A percentile compares a stretch with the other conserved stretches of the same genome.
Evolutionary conservation across 2,113 vertebrate species (phyloP).

Genomic region (Pluvianellus socialis): DNA sequence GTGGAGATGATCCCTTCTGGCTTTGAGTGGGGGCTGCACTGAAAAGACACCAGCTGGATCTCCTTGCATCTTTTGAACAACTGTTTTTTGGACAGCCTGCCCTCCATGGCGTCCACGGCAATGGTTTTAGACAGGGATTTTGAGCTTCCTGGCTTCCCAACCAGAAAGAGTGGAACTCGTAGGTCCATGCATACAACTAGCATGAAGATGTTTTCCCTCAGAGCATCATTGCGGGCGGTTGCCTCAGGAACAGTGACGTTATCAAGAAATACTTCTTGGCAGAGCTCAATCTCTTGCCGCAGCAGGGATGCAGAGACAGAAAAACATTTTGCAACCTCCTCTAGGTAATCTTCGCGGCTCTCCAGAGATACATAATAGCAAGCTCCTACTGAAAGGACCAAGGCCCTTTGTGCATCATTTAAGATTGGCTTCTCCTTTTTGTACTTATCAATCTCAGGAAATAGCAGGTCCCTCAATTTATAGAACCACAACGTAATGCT

Average conservation of each 20-base stretch:
- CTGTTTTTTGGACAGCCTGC: slow-evolving; percentile 63
- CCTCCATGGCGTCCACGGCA: slow-evolving; percentile 78
- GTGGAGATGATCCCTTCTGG: slow-evolving; percentile 80
- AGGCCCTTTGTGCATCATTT: slow-evolving; percentile 58
- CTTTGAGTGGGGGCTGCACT: slow-evolving; percentile 83
- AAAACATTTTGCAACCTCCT: slow-evolving; percentile 57
- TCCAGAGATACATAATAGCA: slow-evolving; percentile 80
- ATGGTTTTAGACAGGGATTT: slow-evolving; percentile 83
- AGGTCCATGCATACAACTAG: slow-evolving; percentile 81
- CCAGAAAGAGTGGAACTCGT: slow-evolving; percentile 80
- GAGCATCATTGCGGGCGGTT: slow-evolving; percentile 75
- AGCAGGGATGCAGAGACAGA: slow-evolving; percentile 30
- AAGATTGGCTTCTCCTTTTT: background rate
- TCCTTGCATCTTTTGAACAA: slow-evolving; percentile 77
- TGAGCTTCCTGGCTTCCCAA: slow-evolving; percentile 82
- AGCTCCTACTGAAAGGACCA: slow-evolving; percentile 75
- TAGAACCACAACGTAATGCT: slow-evolving; percentile 78
- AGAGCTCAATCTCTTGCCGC: slow-evolving; percentile 63
- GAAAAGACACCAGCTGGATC: slow-evolving; percentile 81
- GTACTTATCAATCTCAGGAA: background rate
- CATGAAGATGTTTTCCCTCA: slow-evolving; percentile 83
- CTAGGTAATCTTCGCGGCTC: slow-evolving; percentile 65
- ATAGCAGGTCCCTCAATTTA: slow-evolving; percentile 42
- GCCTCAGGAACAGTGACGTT: slow-evolving; percentile 70
- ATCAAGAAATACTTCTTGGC: slow-evolving; percentile 73